Evolutionary conservation across 2,888 invertebrate species (phyloP), one percentile per base, ranked within the genome.

Genomic region (Byasa hedistus): DNA sequence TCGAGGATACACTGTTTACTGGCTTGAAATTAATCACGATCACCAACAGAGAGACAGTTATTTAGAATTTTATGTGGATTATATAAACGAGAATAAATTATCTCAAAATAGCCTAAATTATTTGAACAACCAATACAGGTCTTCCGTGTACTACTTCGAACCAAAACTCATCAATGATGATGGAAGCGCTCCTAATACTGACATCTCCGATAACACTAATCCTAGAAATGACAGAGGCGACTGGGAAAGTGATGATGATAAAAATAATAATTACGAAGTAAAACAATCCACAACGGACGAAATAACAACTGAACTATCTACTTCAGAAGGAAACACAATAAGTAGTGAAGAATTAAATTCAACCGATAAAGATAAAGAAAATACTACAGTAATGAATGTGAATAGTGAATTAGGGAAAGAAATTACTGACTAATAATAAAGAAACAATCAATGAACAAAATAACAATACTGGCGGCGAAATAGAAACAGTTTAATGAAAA

Each of bases 161-260:
- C 64, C 64, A 36, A 23, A 21, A 23, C 22, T 63, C 23, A 39
- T 15, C 24, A 44, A 17, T 12, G 3, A 51, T 17, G 0, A 61
- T 36, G 10, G 48, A 3, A 51, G 2, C 5, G 7, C 15, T n/a
- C 32, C 52, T 27, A 32, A 58, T 7, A 21, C 32, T 12, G 51
- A 57, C n/a, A 58, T 58, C 32, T 39, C 62, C 10, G 61, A 62
- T 54, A 66, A 66, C 24, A 66, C 66, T 12, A 57, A 66, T 44
- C 61, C 66, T 17, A 61, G 61, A 61, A 66, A 66, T 58, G 66
- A 66, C 22, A 61, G 51, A 54, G 61, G 57, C 2, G 57, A 66
- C 8, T 66, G 57, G 66, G 54, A 66, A 54, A 36, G 19, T 27
- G 27, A 32, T 21, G 36, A 44, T 52, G 52, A 21, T 21, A 52